A percentile compares a stretch with the other conserved stretches of the same genome.
These are phyloP conservation scores for Sclerurus mexicanus DNA, from an alignment of 2,113 vertebrate species.

Conservation along the genomic window DNA sequence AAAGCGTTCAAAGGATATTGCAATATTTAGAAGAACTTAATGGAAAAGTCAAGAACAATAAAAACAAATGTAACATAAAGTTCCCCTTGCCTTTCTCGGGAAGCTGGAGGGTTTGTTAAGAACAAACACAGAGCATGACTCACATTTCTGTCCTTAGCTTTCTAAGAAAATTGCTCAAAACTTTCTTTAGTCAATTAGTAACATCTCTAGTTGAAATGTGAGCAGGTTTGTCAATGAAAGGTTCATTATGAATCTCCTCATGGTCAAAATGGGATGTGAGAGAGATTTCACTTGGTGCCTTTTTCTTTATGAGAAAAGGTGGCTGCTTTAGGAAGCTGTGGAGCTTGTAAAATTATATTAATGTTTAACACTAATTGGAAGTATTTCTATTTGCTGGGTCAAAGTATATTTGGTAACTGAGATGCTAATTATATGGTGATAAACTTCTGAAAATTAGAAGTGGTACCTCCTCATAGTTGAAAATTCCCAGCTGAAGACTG, in stretches of 20 bases:
- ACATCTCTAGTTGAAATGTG: neutral
- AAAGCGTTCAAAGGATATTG: neutral
- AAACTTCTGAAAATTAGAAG: neutral
- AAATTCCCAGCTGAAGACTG: constrained; percentile 94
- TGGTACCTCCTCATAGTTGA: constrained; percentile 93
- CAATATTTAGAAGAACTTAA: neutral
- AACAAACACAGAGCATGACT: neutral
- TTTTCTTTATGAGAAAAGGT: neutral
- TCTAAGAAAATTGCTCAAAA: neutral
- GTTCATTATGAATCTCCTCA: neutral
- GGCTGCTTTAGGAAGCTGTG: neutral
- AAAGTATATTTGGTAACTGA: neutral
- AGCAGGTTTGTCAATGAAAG: neutral
- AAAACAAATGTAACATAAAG: neutral
- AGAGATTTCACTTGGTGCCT: neutral
- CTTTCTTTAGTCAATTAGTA: neutral
- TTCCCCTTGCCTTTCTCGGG: neutral
- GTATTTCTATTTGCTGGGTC: neutral
- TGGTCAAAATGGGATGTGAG: neutral
- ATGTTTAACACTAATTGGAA: neutral
- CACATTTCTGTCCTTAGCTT: neutral
- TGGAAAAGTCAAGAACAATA: neutral
- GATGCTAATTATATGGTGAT: neutral
- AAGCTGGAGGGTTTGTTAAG: neutral
- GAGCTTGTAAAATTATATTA: neutral